Base-by-base conservation (phyloP, 2,797 vertebrate species). In the Malurus splendens region DNA sequence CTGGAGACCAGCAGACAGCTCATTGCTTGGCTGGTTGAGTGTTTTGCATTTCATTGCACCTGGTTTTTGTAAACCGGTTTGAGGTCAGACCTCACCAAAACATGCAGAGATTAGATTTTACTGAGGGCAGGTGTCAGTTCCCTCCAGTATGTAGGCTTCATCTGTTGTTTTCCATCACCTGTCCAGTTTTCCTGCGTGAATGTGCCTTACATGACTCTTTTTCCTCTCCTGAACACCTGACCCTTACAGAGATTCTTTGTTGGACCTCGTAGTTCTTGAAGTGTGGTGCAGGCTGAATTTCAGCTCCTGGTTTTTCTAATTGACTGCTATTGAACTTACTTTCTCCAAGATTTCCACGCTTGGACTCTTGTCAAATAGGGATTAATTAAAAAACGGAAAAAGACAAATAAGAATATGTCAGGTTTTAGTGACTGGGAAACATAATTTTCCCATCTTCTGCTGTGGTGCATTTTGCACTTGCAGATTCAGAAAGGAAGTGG, bases 41-140 rank as follows among this genome's bases (percentile, higher is more conserved):
- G 65, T 32, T 92, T 94, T 92, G 92, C 94, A 91, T 95, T 74
- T 91, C 59, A 45, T 48, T 55, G 89, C 94, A 94, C 87, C 94
- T 94, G 93, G 2, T 62, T 70, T 87, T 91, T 71, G 65, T 57
- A 44, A 89, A 71, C 22, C 1, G 0, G 30, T 80, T 92, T 64
- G 74, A 75, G 61, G 56, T 59, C 67, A 75, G 48, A 70, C 48
- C 55, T 62, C 59, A 8, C 44, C n/a, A 42, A 64, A 88, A 62
- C 2, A 8, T 1, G 0, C 18, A n/a, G 57, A 77, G 72, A 44
- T 74, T 5, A 77, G n/a, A 52, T 87, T 39, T 76, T 41, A 24
- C 30, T 41, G 71, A 44, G 41, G 9, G 6, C 27, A 33, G 51
- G 18, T 67, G 56, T 76, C 60, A 74, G 27, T 74, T 90, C 60